These are phyloP conservation scores for Gobiocypris rarus DNA, from an alignment of 2,113 vertebrate species.

Conservation along the genomic window DNA sequence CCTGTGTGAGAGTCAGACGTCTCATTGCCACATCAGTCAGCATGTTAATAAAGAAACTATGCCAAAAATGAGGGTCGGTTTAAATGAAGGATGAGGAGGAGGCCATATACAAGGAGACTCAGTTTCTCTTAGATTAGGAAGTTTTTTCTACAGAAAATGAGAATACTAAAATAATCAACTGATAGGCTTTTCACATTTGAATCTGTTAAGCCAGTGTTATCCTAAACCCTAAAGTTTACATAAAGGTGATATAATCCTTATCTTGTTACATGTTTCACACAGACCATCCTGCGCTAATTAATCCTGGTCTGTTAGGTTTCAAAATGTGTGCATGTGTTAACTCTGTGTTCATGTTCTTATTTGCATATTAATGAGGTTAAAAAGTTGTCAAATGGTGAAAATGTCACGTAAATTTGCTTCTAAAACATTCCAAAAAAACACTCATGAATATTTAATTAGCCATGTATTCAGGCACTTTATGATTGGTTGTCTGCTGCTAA, in stretches of 20 bases:
- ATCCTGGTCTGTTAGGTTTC: background rate
- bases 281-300: background rate
- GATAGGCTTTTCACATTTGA: background rate
- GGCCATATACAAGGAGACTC: slow-evolving; percentile 1
- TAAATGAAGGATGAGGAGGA: slow-evolving; percentile 9
- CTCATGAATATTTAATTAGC: background rate
- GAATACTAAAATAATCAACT: background rate
- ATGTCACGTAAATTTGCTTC: background rate
- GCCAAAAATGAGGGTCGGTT: slow-evolving; percentile 43
- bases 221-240: background rate
- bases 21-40: slow-evolving; percentile 49
- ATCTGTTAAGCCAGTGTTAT: background rate
- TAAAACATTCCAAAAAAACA: background rate
- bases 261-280: background rate
- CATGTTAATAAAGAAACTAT: slow-evolving; percentile 59
- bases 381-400: background rate
- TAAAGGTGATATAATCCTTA: background rate
- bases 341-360: background rate
- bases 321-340: background rate
- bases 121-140: background rate
- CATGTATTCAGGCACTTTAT: background rate
- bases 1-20: slow-evolving; percentile 33
- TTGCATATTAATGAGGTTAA: background rate
- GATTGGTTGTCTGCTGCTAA: background rate
- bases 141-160: background rate